Base-by-base conservation (phyloP, 2,113 vertebrate genomes). In the Ariopsis seemanni region DNA sequence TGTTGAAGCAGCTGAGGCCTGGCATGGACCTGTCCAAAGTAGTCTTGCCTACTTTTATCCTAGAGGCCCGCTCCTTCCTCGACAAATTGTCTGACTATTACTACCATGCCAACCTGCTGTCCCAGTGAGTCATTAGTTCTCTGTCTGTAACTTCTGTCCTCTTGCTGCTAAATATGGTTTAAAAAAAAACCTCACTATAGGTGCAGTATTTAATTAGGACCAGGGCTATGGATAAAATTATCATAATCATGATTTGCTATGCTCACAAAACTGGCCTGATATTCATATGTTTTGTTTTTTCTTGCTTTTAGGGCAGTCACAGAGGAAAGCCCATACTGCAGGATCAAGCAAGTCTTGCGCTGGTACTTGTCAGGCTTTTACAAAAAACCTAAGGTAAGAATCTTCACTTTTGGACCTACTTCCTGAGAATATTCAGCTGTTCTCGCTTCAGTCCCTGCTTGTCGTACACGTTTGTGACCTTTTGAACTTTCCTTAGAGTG, bases 321-420 rank as follows among this genome's bases (percentile, higher is more conserved):
- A 74, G 96, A 97, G 92, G 97, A 97, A 7, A 95, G 95, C 74
- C 92, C 97, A 0, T 99, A 97, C 88, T 89, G 93, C 85, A 96
- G 97, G 67, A 96, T 99, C 58, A 97, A 98, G 92, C 97, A 97
- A 60, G 96, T 99, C 58, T 89, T 99, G 87, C 94, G 93, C 57
- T 99, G 97, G 97, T 99, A 99, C 90, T 92, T 99, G 91, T 99
- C 97, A 0, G 97, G 97, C 89, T 99, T 99, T 95, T 98, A 98
- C 93, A 98, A 97, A 93, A 99, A 99, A 92, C 97, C 97, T 89
- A 98, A 98, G 96, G 97, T 98, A 91, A 95, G 93, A 42, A 52
- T 50, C 7, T n/a, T 4, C 50, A 86, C 48, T 34, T 60, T 48
- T n/a, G 7, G 14, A 4, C 0, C 34, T 50, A 11, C 27, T 74